A percentile compares a stretch with the other conserved stretches of the same genome.
These are phyloP conservation scores for Tetramorium bicarinatum DNA, from an alignment of 2,888 invertebrate genomes.

Conservation along the genomic window DNA sequence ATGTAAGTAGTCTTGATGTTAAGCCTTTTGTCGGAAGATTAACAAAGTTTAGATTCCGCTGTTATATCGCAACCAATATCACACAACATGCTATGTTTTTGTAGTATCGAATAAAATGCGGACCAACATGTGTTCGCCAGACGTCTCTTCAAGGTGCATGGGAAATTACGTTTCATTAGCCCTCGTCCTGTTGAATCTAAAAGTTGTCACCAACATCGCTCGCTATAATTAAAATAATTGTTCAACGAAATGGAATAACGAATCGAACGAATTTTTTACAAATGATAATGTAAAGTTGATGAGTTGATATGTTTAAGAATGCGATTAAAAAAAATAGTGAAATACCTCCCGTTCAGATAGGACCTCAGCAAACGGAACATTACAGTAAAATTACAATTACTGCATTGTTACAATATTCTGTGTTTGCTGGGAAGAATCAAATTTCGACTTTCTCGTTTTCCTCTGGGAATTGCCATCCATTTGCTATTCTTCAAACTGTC, in stretches of 20 bases:
- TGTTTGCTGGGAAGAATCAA: not conserved
- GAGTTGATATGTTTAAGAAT: no score
- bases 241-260: no score
- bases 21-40: conserved; percentile 60
- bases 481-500: not conserved
- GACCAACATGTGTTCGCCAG: conserved; percentile 83
- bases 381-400: no score
- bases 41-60: conserved; percentile 69
- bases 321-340: no score
- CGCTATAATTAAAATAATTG: no score
- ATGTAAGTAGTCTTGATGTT: not conserved
- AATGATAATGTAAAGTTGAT: no score
- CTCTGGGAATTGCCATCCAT: not conserved
- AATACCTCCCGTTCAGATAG: no score
- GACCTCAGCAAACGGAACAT: no score
- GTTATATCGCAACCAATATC: conserved; percentile 79
- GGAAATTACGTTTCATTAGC: conserved; percentile 79
- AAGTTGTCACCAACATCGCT: no score
- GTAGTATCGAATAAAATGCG: conserved; percentile 80
- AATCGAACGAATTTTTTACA: no score
- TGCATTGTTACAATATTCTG: no score
- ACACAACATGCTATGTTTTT: conserved; percentile 69
- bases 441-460: not conserved
- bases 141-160: conserved; percentile 80
- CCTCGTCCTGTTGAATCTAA: conserved; percentile 1